A percentile compares a stretch with the other conserved stretches of the same genome.
Evolutionary conservation across 2,797 vertebrate species (phyloP).

Genomic region (Craterocephalus amniculus): DNA sequence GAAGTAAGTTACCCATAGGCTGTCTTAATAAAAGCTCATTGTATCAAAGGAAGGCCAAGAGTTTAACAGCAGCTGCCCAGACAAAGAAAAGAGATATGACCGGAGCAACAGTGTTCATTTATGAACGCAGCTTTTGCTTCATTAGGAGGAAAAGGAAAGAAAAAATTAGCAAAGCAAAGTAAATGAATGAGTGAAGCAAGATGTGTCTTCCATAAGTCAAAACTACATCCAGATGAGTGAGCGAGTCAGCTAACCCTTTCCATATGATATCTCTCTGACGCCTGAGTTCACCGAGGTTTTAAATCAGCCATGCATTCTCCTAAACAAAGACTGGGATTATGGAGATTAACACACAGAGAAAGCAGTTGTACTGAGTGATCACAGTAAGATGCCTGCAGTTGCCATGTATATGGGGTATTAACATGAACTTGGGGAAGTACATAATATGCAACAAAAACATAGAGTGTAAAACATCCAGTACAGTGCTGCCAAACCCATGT

Average conservation of each 20-base stretch:
- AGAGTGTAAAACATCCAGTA: slow-evolving; percentile 7
- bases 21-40: neutral
- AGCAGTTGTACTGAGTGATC: neutral
- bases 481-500: slow-evolving; percentile 4
- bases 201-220: slow-evolving; percentile 64
- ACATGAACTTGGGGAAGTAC: slow-evolving; percentile 30
- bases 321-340: slow-evolving; percentile 51
- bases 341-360: slow-evolving; percentile 45
- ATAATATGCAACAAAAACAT: slow-evolving; percentile 33
- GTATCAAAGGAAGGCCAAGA: neutral
- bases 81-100: slow-evolving; percentile 14
- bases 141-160: slow-evolving; percentile 46
- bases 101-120: slow-evolving; percentile 12
- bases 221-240: slow-evolving; percentile 71
- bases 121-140: slow-evolving; percentile 47
- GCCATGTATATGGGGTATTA: slow-evolving; percentile 9
- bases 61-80: neutral
- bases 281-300: slow-evolving; percentile 53
- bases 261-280: slow-evolving; percentile 54
- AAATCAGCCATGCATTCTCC: slow-evolving; percentile 53
- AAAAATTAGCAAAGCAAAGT: slow-evolving; percentile 39
- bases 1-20: neutral
- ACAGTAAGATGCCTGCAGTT: slow-evolving; percentile 10
- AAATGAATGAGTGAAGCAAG: slow-evolving; percentile 57
- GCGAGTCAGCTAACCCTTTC: slow-evolving; percentile 50